These are phyloP conservation scores for Sardinella longiceps DNA, from an alignment of 2,797 vertebrate species.

Conservation along the genomic window DNA sequence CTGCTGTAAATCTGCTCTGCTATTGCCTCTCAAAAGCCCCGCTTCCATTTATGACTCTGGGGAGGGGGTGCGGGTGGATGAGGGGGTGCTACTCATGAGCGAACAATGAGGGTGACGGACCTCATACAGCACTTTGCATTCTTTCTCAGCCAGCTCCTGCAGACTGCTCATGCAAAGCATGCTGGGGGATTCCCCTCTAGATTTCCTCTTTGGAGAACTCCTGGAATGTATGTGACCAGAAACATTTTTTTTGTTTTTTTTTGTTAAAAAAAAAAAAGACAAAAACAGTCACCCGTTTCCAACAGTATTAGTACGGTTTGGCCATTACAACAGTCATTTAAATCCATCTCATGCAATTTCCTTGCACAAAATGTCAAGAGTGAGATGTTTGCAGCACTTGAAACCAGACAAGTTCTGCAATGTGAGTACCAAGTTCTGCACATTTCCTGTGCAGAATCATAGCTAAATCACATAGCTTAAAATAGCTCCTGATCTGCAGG, in stretches of 20 bases:
- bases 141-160: slow-evolving; percentile 63
- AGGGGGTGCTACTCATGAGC: slow-evolving; percentile 55
- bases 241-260: not conserved
- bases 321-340: not conserved
- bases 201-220: slow-evolving; percentile 43
- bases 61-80: slow-evolving; percentile 38
- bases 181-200: slow-evolving; percentile 62
- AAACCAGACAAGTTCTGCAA: too few species aligned
- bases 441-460: too few species aligned
- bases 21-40: slow-evolving; percentile 67
- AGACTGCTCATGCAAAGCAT: slow-evolving; percentile 60
- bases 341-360: not conserved
- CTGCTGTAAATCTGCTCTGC: slow-evolving; percentile 73
- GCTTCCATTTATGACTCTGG: slow-evolving; percentile 66
- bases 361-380: too few species aligned
- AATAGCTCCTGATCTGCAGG: too few species aligned
- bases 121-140: slow-evolving; percentile 66
- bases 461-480: too few species aligned
- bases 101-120: slow-evolving; percentile 72
- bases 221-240: not conserved
- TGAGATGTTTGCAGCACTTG: too few species aligned
- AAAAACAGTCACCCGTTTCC: not conserved
- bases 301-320: not conserved
- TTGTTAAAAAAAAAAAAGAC: too few species aligned
- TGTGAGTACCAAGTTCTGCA: too few species aligned